phyloP scores from a whole-genome alignment of 1,140 invertebrate species.

The Zaprionus tsacasi region DNA sequence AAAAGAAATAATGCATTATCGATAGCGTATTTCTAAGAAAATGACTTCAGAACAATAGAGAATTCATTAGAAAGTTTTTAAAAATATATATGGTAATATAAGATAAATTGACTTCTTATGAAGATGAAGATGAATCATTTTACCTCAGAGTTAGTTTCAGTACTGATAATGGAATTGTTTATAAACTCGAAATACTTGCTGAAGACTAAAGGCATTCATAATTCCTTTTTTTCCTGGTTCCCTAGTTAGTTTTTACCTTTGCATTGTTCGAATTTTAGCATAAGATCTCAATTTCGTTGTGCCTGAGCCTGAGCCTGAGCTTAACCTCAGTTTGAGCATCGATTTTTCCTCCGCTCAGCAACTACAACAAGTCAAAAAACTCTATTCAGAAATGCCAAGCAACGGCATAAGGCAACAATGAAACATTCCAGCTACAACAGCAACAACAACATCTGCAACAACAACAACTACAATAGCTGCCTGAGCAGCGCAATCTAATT shows the following conservation, averaged over 20 bases:
- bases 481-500: constrained; percentile 67
- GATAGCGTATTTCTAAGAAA: too few relatives aligned
- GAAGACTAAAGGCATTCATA: too few relatives aligned
- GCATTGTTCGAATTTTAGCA: neutral
- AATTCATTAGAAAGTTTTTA: too few relatives aligned
- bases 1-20: neutral
- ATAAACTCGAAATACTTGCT: too few relatives aligned
- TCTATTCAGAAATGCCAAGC: constrained; percentile 33
- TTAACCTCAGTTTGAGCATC: constrained; percentile 36
- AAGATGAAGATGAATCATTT: too few relatives aligned
- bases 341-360: constrained; percentile 17
- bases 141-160: too few relatives aligned
- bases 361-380: constrained; percentile 32
- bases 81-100: too few relatives aligned
- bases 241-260: neutral
- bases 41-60: too few relatives aligned
- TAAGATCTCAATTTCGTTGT: constrained; percentile 18
- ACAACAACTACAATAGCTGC: constrained; percentile 2
- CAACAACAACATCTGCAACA: constrained; percentile 30
- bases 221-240: too few relatives aligned
- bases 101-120: too few relatives aligned
- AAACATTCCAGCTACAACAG: constrained; percentile 33
- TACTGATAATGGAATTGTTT: neutral
- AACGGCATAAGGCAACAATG: constrained; percentile 25
- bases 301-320: constrained; percentile 19